Conservation (phyloP, 1,140 invertebrate species). For the Micrasema longulum region DNA sequence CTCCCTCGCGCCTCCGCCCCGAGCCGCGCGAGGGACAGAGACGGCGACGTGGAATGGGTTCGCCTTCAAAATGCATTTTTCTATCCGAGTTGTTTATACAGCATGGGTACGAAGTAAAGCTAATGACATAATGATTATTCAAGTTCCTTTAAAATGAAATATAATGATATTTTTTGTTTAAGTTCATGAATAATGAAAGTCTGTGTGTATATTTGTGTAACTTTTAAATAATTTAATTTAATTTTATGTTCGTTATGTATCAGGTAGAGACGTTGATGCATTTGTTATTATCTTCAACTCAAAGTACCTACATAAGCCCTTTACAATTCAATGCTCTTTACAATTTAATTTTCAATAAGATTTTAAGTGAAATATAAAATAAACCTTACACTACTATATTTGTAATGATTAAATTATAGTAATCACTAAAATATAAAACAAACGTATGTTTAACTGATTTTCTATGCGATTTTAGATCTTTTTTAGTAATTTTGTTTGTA, state of each 20-base stretch:
- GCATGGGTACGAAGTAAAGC: slow-evolving; percentile 33
- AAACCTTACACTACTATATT: too few species aligned
- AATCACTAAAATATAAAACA: too few species aligned
- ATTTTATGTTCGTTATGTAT: neutral
- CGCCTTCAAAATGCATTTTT: slow-evolving; percentile 48
- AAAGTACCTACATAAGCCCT: too few species aligned
- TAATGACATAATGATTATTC: slow-evolving; percentile 39
- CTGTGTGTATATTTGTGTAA: neutral
- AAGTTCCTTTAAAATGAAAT: slow-evolving; percentile 23
- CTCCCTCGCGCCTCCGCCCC: slow-evolving; percentile 35
- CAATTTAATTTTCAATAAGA: too few species aligned
- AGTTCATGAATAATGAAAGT: slow-evolving; percentile 26
- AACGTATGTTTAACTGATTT: too few species aligned
- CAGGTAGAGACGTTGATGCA: neutral
- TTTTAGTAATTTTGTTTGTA: too few species aligned
- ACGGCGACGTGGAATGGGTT: slow-evolving; percentile 6
- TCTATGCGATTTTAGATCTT: too few species aligned
- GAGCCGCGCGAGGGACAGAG: slow-evolving; percentile 36
- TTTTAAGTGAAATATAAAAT: too few species aligned
- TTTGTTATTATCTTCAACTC: neutral
- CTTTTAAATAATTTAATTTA: neutral
- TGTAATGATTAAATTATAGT: too few species aligned
- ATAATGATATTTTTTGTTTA: slow-evolving; percentile 16
- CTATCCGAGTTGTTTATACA: slow-evolving; percentile 51
- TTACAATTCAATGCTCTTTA: too few species aligned